Conservation (phyloP, 2,888 invertebrate genomes). For the Nomada fucata region DNA sequence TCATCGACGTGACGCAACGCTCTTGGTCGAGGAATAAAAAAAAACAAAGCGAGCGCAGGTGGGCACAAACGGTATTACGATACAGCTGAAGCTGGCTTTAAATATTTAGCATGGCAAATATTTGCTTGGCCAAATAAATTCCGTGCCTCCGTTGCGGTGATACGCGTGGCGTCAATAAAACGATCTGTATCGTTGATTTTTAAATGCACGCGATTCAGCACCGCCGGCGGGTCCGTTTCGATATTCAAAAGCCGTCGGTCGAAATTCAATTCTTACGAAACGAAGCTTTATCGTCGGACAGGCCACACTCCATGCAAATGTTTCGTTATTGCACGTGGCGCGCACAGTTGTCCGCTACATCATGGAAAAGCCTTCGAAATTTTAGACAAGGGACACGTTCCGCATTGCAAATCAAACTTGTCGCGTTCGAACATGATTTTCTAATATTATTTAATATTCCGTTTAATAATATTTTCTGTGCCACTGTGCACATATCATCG, state of each 20-base stretch:
- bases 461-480: neutral
- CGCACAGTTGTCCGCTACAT: no score
- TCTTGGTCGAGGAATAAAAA: neutral
- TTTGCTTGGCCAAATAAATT: slow-evolving; percentile 58
- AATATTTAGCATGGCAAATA: slow-evolving; percentile 61
- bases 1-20: neutral
- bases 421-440: neutral
- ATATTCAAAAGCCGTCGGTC: slow-evolving; percentile 45
- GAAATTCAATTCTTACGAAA: slow-evolving; percentile 50
- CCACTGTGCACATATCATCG: neutral
- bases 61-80: neutral
- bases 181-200: slow-evolving; percentile 59
- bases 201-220: slow-evolving; percentile 32
- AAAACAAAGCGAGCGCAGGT: neutral
- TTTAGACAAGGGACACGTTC: neutral
- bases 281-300: slow-evolving; percentile 20
- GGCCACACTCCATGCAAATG: neutral
- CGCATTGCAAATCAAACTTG: neutral
- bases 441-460: neutral
- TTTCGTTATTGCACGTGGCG: neutral
- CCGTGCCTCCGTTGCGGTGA: slow-evolving; percentile 24
- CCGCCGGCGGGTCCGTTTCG: slow-evolving; percentile 19
- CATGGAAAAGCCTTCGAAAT: neutral
- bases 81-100: slow-evolving; percentile 22
- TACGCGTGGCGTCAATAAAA: slow-evolving; percentile 29